Percentiles rank a stretch among this genome's conserved stretches.
Conservation (phyloP, 2,888 invertebrate species). For the Baccha elongata region DNA sequence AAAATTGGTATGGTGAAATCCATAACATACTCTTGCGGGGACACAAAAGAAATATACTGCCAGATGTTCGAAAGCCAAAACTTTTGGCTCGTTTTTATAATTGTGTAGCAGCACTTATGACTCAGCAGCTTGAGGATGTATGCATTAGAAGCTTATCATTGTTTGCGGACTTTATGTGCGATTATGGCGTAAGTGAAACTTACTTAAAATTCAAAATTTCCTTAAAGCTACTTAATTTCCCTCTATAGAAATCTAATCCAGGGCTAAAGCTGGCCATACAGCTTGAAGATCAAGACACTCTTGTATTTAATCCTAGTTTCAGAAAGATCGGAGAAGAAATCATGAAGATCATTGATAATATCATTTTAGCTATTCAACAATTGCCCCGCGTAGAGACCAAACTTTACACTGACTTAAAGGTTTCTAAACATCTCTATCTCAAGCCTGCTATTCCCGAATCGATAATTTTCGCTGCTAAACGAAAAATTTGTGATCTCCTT, state of each 20-base stretch:
- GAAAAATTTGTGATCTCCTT: constrained; percentile 85
- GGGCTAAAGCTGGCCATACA: constrained; percentile 84
- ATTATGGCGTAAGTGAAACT: constrained; percentile 86
- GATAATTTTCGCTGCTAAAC: constrained; percentile 86
- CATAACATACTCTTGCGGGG: constrained; percentile 83
- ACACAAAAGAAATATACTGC: constrained; percentile 86
- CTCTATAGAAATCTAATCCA: constrained; percentile 86
- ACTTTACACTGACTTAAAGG: constrained; percentile 82
- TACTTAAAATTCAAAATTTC: neutral
- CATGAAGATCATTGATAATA: constrained; percentile 87
- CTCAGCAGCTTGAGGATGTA: constrained; percentile 91
- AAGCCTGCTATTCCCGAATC: constrained; percentile 89
- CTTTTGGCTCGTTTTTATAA: constrained; percentile 91
- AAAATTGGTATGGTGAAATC: constrained; percentile 82
- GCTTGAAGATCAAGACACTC: constrained; percentile 83
- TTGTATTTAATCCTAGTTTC: constrained; percentile 90
- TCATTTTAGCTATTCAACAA: constrained; percentile 88
- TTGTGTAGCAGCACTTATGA: constrained; percentile 93
- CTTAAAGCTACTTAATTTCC: neutral
- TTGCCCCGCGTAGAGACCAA: constrained; percentile 92
- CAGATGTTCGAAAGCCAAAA: constrained; percentile 86
- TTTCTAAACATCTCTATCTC: constrained; percentile 76
- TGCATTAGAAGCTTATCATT: constrained; percentile 91
- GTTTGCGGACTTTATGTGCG: constrained; percentile 89
- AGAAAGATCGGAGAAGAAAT: constrained; percentile 89